A percentile compares a stretch with the other conserved stretches of the same genome.
Evolutionary conservation across 2,113 vertebrate genomes (phyloP).

Genomic region (Podarcis muralis): DNA sequence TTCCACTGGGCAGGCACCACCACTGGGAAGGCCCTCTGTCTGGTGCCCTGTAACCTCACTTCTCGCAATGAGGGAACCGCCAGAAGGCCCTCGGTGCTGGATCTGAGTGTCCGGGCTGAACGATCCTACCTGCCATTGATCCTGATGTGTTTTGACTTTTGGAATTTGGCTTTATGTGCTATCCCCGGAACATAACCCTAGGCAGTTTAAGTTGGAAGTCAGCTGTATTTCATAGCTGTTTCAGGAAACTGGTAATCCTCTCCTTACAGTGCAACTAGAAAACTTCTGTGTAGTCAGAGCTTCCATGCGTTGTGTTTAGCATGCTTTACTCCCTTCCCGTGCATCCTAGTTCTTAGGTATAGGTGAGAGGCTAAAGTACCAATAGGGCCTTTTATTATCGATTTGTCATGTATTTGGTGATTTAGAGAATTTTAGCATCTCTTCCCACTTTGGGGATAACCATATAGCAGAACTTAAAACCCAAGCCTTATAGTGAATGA

Average conservation of each 20-base stretch:
- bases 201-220: no score
- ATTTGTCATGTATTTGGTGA: not conserved
- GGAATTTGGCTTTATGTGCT: no score
- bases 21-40: no score
- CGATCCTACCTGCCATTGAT: no score
- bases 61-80: no score
- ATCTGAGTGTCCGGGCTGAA: no score
- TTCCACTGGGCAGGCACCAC: no score
- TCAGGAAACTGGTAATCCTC: not conserved
- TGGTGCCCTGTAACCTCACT: no score
- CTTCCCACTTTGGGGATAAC: not conserved
- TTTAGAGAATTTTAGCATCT: not conserved
- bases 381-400: not conserved
- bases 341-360: not conserved
- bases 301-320: not conserved
- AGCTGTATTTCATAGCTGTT: not conserved
- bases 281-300: no score
- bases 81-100: no score
- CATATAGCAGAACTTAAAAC: not conserved
- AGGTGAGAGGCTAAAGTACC: not conserved
- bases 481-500: not conserved
- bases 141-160: no score
- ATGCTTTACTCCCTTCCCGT: not conserved
- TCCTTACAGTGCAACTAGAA: not conserved
- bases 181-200: no score